A percentile compares a stretch with the other conserved stretches of the same genome.
Evolutionary conservation across 2,797 vertebrate genomes (phyloP).

Genomic region (Nannoperca obscura): DNA sequence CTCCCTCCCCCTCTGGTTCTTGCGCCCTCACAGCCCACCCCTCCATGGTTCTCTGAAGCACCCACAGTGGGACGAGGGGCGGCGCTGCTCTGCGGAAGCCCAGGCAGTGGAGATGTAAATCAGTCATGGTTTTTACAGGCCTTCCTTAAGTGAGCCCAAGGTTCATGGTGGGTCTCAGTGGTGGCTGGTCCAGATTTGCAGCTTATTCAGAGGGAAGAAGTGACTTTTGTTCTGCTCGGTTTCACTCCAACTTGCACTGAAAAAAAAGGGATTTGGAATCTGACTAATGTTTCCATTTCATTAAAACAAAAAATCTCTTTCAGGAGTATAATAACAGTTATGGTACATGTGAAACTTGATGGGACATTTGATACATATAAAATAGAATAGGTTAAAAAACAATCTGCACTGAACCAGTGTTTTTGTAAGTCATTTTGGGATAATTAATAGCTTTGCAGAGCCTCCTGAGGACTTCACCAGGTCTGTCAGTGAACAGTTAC

Average conservation of each 20-base stretch:
- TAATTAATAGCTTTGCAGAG: neutral
- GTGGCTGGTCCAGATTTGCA: conserved; percentile 71
- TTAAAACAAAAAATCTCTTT: conserved; percentile 34
- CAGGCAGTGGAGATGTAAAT: conserved; percentile 79
- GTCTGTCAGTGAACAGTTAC: neutral
- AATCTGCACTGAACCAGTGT: neutral
- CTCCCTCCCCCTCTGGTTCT: conserved; percentile 35
- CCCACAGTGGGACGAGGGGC: conserved; percentile 58
- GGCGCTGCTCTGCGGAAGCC: conserved; percentile 69
- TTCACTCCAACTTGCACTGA: conserved; percentile 45
- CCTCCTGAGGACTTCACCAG: neutral
- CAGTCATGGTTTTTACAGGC: conserved; percentile 83
- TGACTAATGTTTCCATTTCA: conserved; percentile 49
- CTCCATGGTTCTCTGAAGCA: conserved; percentile 58
- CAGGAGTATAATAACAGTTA: conserved; percentile 6
- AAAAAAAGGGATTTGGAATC: conserved; percentile 45
- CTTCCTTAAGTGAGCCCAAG: conserved; percentile 76
- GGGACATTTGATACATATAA: conserved; percentile 14
- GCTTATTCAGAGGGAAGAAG: conserved; percentile 68
- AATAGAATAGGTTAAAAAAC: neutral
- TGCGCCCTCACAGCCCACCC: conserved; percentile 49
- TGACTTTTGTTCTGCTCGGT: conserved; percentile 77
- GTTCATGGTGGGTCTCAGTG: conserved; percentile 66
- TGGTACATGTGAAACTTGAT: conserved; percentile 3
- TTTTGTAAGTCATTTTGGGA: conserved; percentile 10